Evolutionary conservation across 1,140 invertebrate genomes (phyloP), one percentile per base, ranked within the genome.

Genomic region (Drosophila cardini): DNA sequence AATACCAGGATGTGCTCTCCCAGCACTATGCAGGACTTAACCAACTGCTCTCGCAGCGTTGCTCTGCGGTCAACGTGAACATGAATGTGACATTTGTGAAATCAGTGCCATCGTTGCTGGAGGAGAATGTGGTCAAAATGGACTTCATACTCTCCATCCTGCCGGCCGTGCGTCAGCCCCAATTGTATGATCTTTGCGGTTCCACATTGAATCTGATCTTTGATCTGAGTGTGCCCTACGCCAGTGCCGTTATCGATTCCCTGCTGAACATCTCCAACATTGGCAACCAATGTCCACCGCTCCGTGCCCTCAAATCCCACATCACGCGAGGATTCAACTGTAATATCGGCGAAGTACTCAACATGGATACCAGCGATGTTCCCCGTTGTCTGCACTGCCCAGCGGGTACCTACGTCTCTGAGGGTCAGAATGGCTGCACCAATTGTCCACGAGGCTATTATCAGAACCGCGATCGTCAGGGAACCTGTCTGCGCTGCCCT

Each of bases 381-480:
- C 98, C 98, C 2, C 94, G 98, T 93, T 99, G 98, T 93, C 94
- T 98, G 53, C 96, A 98, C 83, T 99, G 98, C 92, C 98, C 98
- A 13, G 97, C 97, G 79, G 98, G 98, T 80, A 98, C 98, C 0
- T 98, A 96, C 90, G 98, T 97, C 56, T 96, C 96, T 16, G 95
- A 96, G 80, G 96, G 97, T 73, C 96, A 97, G 91, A 96, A 96
- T 72, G 93, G 94, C 65, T 99, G 98, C 92, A 96, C 96, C n/a
- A 95, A 96, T 79, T 99, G 98, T 91, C 95, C 96, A 1, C 93
- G 95, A 80, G 98, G 98, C 21, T 98, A 95, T 76, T 99, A 98
- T 91, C 98, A 99, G 93, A 98, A 98, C 85, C 94, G 95, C 78
- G 97, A 96, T 71, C 94, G 97, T 45, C 97, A 98, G 94, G 97